phyloP scores from a whole-genome alignment of 2,797 vertebrate species.

The Hylomyscus alleni region DNA sequence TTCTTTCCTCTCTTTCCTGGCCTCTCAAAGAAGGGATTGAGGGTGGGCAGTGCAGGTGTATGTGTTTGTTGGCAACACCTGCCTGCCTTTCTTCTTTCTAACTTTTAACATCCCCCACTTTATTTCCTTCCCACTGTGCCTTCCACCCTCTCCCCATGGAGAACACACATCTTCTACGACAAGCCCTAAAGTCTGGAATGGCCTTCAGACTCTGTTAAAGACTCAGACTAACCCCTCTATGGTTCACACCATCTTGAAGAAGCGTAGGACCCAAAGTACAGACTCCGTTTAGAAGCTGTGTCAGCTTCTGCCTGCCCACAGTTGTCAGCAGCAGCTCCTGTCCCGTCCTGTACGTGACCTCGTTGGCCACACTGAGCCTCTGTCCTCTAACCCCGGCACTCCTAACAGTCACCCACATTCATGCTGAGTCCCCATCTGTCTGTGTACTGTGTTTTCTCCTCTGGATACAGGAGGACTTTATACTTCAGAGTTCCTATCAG shows the following conservation, averaged over 20 bases:
- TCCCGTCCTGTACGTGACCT: neutral
- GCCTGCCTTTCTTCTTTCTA: neutral
- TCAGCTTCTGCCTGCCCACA: neutral
- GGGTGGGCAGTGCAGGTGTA: neutral
- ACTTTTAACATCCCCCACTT: neutral
- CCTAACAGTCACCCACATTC: fast-evolving
- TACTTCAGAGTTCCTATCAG: neutral
- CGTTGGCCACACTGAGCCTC: too few relatives aligned
- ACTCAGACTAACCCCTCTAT: neutral
- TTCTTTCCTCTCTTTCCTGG: neutral
- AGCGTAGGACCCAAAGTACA: neutral
- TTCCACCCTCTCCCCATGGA: neutral
- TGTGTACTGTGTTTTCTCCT: neutral
- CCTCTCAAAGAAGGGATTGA: neutral
- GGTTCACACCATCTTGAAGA: neutral
- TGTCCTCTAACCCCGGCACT: neutral
- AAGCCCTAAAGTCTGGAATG: neutral
- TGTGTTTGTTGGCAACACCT: neutral
- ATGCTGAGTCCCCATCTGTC: neutral
- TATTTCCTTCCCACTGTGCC: neutral
- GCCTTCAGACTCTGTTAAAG: neutral
- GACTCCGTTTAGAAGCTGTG: neutral
- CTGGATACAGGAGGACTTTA: neutral
- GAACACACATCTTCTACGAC: neutral
- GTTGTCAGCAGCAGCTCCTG: neutral